Base-by-base conservation (phyloP, 2,797 vertebrate species). In the Myioborus melanocephalus region DNA sequence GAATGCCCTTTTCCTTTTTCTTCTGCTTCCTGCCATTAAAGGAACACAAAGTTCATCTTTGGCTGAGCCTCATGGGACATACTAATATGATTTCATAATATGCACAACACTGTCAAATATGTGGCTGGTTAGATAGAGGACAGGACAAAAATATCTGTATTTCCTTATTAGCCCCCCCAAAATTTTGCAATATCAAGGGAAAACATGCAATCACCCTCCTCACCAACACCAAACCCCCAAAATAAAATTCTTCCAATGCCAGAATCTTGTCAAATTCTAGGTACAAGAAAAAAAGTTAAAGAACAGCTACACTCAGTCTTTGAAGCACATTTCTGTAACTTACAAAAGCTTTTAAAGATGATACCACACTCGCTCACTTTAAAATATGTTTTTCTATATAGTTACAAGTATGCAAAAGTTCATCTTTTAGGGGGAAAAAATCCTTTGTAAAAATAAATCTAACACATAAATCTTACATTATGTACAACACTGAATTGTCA, bases 21-120 rank as follows among this genome's bases (percentile, higher is more conserved):
- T 79, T 80, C 69, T 89, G 30, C 60, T 94, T 95, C 90, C 73
- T 79, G 76, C 20, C 60, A 80, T 88, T 68, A 78, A 83, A 78
- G 30, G 30, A 65, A 90, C 34, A 46, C 32, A 18, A 82, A 86
- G 78, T 73, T 89, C 78, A 89, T 71, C 73, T 83, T 22, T 13
- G 39, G 47, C 41, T 89, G 23, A 75, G 68, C 47, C 69, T 79
- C 34, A 16, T 0, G 16, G 55, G 78, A 78, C 41, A 26, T 5
- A 78, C 9, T 39, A 37, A n/a, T 16, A 70, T 0, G 5, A 43
- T 53, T 93, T 81, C n/a, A n/a, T 28, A 39, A 83, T 4, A 43
- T 60, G 26, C 59, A 79, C 20, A 78, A 43, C 39, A 32, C 47
- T 43, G 14, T 35, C 39, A 71, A 60, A 73, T 7, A 13, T 18